These are phyloP conservation scores for Tiphia femorata DNA, from an alignment of 2,888 invertebrate species.

Conservation along the genomic window DNA sequence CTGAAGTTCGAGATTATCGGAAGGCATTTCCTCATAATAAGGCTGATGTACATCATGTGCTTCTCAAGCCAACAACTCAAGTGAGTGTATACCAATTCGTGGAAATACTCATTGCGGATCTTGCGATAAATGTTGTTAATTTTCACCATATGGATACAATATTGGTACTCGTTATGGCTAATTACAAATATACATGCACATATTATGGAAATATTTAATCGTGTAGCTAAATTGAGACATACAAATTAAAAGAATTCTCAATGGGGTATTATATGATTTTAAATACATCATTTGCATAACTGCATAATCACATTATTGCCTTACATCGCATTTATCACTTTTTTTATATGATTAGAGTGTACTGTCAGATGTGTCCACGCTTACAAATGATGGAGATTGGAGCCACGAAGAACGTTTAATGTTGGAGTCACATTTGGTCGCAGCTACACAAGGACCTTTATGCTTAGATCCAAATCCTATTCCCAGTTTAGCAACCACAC, in stretches of 20 bases:
- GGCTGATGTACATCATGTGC: constrained; percentile 88
- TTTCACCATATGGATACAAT: background rate
- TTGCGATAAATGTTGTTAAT: constrained; percentile 26
- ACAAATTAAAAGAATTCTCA: background rate
- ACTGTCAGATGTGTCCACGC: constrained; percentile 66
- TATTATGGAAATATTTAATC: background rate
- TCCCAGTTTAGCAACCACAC: constrained; percentile 82
- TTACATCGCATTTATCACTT: background rate
- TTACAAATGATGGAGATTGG: constrained; percentile 72
- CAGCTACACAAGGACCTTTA: constrained; percentile 87
- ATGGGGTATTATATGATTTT: background rate
- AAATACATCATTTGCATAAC: background rate
- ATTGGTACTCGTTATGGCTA: constrained; percentile 1
- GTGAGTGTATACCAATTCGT: too few relatives aligned
- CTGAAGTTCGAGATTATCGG: constrained; percentile 90
- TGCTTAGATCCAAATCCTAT: constrained; percentile 91
- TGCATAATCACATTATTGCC: too few relatives aligned
- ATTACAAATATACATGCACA: background rate
- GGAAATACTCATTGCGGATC: too few relatives aligned
- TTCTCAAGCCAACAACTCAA: constrained; percentile 89
- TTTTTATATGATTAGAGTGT: constrained; percentile 48
- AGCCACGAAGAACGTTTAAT: constrained; percentile 82
- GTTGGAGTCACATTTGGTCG: constrained; percentile 87
- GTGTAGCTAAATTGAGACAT: background rate
- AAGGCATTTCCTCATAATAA: constrained; percentile 82